Evolutionary conservation across 2,113 vertebrate genomes (phyloP), one percentile per base, ranked within the genome.

Genomic region (Pachypanchax playfairii): DNA sequence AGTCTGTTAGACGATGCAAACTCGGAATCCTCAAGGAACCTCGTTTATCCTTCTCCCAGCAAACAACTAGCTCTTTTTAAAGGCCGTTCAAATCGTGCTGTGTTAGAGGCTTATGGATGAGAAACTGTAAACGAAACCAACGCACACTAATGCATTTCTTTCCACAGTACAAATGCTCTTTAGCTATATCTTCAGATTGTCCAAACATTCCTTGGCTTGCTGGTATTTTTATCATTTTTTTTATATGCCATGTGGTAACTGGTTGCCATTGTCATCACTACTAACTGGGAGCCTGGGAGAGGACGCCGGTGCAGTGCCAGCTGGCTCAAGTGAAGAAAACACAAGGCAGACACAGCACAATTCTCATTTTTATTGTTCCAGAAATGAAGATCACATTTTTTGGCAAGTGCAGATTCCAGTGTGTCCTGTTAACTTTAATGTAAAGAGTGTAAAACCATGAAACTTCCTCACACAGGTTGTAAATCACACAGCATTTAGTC

Each of bases 261-360:
- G 79, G 73, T 89, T 83, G 87, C 84, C 87, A 86, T 91, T 86
- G 87, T 91, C 85, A 87, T 87, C 73, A 73, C 58, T 78, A 87
- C 90, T 89, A 88, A 89, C 82, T 85, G 87, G 83, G 83, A 88
- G 80, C 83, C 53, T 70, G 67, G 81, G 88, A 85, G 83, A 83
- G 84, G 76, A 85, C 64, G 62, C 78, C 71, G 73, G 39, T n/a
- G 15, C 67, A 3, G 70, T 91, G 91, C 92, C 92, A 92, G 83
- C 88, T 93, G 92, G 91, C 90, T 82, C 72, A 36, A 58, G 51
- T 31, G 72, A 73, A 85, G 77, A 87, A 90, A 91, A 90, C 90
- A 92, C 83, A 65, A 92, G 87, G 90, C 89, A 87, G 88, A 84
- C 85, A 81, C 86, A 79, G 85, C 83, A 85, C 85, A 60, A 85